Evolutionary conservation across 2,797 vertebrate genomes (phyloP).

Genomic region (Gallinago nigripennis): DNA sequence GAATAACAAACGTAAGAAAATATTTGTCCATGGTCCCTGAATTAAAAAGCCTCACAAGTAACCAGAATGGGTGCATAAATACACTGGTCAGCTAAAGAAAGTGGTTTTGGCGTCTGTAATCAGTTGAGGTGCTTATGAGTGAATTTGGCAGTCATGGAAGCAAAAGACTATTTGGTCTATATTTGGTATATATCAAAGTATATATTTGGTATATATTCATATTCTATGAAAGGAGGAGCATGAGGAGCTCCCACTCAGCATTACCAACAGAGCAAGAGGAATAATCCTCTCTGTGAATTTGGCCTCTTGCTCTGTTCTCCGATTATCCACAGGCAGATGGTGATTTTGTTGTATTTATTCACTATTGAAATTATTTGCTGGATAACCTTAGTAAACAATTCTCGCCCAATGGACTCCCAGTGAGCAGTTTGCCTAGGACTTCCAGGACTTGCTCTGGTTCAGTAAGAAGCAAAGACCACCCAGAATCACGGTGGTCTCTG

Average conservation of each 20-base stretch:
- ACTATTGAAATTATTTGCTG: neutral
- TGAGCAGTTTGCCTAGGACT: neutral
- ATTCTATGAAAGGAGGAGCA: neutral
- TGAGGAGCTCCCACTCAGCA: neutral
- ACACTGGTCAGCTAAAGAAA: neutral
- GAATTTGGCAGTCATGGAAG: neutral
- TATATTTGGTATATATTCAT: neutral
- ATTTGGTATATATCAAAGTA: neutral
- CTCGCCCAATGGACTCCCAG: neutral
- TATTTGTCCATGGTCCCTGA: fast-evolving
- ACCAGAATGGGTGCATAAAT: neutral
- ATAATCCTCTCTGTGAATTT: neutral
- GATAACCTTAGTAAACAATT: neutral
- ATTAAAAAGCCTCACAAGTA: neutral
- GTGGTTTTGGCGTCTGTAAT: neutral
- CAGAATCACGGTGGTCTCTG: neutral
- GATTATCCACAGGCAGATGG: slow-evolving; percentile 18
- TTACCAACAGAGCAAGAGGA: neutral
- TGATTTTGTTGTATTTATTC: slow-evolving; percentile 10
- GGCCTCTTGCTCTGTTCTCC: neutral
- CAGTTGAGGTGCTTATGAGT: neutral
- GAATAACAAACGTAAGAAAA: neutral
- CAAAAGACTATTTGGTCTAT: neutral
- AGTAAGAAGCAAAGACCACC: neutral
- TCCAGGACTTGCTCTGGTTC: neutral